Evolutionary conservation across 2,888 invertebrate genomes (phyloP).

Genomic region (Neoascia interrupta): DNA sequence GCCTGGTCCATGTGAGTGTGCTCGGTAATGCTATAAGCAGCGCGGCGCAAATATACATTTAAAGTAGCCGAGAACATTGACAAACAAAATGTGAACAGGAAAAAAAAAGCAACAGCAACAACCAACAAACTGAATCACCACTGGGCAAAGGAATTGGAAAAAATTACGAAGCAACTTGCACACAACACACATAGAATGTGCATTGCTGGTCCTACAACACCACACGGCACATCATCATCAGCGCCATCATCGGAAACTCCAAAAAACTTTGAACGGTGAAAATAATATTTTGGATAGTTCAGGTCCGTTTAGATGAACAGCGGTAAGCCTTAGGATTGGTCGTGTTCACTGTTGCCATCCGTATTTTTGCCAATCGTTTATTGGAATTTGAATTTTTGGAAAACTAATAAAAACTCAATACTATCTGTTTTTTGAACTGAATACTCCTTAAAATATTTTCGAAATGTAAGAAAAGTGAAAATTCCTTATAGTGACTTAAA

Average conservation of each 20-base stretch:
- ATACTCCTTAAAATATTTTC: neutral
- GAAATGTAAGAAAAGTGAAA: conserved; percentile 3
- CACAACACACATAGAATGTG: conserved; percentile 71
- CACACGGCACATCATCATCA: conserved; percentile 57
- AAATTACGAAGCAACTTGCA: conserved; percentile 70
- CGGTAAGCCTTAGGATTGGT: conserved; percentile 80
- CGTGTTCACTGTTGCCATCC: conserved; percentile 73
- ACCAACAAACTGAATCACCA: conserved; percentile 70
- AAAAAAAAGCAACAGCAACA: conserved; percentile 70
- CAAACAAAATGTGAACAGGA: conserved; percentile 57
- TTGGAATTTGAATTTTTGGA: conserved; percentile 5
- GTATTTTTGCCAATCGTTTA: conserved; percentile 21
- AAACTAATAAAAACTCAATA: neutral
- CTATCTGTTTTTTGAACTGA: neutral
- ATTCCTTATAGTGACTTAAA: neutral
- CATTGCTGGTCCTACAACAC: conserved; percentile 62
- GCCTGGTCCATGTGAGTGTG: conserved; percentile 64
- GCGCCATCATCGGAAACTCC: conserved; percentile 72
- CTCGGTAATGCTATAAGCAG: conserved; percentile 68
- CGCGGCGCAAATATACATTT: conserved; percentile 66
- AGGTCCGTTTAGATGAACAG: conserved; percentile 80
- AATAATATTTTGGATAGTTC: conserved; percentile 78
- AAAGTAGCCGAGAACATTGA: conserved; percentile 68
- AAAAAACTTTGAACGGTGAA: conserved; percentile 78
- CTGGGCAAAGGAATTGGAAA: conserved; percentile 58